Percentiles rank a stretch among this genome's conserved stretches.
These are phyloP conservation scores for Eufriesea mexicana DNA, from an alignment of 1,140 invertebrate species.

Conservation along the genomic window DNA sequence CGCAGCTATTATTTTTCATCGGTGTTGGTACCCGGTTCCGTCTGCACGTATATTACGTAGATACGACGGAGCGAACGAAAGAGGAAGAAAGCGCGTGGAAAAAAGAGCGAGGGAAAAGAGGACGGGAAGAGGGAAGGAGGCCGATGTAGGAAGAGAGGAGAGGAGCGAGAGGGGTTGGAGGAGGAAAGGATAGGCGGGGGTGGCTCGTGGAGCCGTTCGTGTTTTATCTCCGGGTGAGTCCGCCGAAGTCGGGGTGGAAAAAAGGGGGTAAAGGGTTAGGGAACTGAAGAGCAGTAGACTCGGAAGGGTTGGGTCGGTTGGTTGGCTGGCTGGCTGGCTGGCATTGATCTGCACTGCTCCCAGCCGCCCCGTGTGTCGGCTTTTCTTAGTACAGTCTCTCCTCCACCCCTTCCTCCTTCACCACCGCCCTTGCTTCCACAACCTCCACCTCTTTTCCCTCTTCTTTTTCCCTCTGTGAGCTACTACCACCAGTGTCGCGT, in stretches of 20 bases:
- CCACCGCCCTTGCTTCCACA: constrained; percentile 51
- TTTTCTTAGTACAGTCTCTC: constrained; percentile 72
- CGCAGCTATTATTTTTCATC: constrained; percentile 70
- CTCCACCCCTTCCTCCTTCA: constrained; percentile 52
- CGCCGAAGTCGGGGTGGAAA: constrained; percentile 70
- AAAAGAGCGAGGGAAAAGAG: constrained; percentile 38
- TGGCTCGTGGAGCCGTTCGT: constrained; percentile 66
- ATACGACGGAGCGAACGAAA: constrained; percentile 56
- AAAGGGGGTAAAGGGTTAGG: constrained; percentile 71
- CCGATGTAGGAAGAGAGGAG: not conserved
- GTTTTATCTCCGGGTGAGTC: constrained; percentile 71
- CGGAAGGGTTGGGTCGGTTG: constrained; percentile 72
- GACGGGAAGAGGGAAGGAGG: not conserved
- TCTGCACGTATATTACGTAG: constrained; percentile 33
- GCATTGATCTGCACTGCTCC: constrained; percentile 76
- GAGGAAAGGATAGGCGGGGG: constrained; percentile 44
- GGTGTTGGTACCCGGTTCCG: constrained; percentile 51
- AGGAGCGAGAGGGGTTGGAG: not conserved
- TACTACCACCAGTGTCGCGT: constrained; percentile 61
- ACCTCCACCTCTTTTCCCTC: constrained; percentile 66
- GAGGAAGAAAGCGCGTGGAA: constrained; percentile 44
- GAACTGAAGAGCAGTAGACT: constrained; percentile 69
- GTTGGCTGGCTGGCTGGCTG: constrained; percentile 65
- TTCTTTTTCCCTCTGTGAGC: constrained; percentile 58
- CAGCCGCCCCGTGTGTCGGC: constrained; percentile 72